A percentile compares a stretch with the other conserved stretches of the same genome.
These are phyloP conservation scores for Collichthys lucidus DNA, from an alignment of 2,113 vertebrate species.

Conservation along the genomic window DNA sequence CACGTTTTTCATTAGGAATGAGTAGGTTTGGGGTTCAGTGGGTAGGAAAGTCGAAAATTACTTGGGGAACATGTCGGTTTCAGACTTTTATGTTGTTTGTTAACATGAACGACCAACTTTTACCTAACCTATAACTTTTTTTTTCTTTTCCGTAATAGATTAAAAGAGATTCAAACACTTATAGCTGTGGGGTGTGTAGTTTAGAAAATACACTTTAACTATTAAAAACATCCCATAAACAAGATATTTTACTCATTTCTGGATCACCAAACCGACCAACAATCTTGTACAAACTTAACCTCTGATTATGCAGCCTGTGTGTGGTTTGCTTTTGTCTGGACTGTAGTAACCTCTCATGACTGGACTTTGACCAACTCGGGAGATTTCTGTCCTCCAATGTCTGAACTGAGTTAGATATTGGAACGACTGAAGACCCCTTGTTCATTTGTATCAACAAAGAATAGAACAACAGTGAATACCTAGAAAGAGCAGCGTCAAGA, in stretches of 20 bases:
- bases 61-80: not conserved
- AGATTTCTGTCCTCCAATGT: slow-evolving; percentile 49
- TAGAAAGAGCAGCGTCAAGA: not conserved
- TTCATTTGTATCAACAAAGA: slow-evolving; percentile 36
- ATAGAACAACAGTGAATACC: not conserved
- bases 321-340: slow-evolving; percentile 36
- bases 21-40: not conserved
- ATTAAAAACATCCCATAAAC: slow-evolving; percentile 3
- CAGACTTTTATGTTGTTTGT: not conserved
- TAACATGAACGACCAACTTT: not conserved
- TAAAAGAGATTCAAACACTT: not conserved
- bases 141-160: not conserved
- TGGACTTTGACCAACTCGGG: slow-evolving; percentile 56
- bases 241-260: slow-evolving; percentile 1
- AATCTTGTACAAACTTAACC: not conserved
- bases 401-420: slow-evolving; percentile 29
- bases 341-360: slow-evolving; percentile 36
- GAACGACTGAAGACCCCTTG: slow-evolving; percentile 4
- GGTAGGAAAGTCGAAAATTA: not conserved
- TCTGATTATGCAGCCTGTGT: not conserved
- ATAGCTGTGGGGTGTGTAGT: not conserved
- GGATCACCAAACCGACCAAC: not conserved
- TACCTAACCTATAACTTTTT: not conserved
- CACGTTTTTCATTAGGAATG: not conserved
- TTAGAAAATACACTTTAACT: not conserved